Evolutionary conservation across 2,888 invertebrate genomes (phyloP).

Genomic region (Tenthredo distinguenda): DNA sequence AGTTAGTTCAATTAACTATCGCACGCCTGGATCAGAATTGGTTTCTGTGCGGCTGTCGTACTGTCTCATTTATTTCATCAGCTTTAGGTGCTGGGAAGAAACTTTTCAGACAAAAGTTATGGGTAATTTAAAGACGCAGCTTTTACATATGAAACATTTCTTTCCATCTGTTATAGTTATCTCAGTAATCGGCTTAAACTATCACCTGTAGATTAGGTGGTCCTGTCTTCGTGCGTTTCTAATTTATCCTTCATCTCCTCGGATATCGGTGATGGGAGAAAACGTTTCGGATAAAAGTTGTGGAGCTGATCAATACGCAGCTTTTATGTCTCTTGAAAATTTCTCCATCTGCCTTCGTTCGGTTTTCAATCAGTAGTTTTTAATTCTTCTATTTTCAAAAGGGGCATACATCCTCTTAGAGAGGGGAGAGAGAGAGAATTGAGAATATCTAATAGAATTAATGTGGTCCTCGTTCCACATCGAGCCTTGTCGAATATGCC

Average conservation of each 20-base stretch:
- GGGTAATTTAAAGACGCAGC: background rate
- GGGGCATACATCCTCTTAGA: background rate
- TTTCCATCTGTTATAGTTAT: background rate
- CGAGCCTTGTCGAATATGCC: slow-evolving; percentile 59
- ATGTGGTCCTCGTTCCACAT: slow-evolving; percentile 72
- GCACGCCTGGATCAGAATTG: background rate
- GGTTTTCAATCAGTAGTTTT: background rate
- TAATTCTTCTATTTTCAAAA: background rate
- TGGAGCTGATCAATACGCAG: background rate
- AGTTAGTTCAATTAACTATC: background rate
- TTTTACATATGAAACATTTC: background rate
- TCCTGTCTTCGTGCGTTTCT: background rate
- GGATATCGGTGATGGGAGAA: background rate
- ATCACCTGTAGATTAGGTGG: background rate
- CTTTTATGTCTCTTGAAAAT: background rate
- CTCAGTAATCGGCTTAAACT: background rate
- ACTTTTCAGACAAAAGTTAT: slow-evolving; percentile 2
- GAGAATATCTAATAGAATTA: slow-evolving; percentile 75
- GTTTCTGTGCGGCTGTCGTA: background rate
- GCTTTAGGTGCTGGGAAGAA: background rate
- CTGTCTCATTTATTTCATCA: background rate
- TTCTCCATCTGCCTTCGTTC: background rate
- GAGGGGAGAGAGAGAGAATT: slow-evolving; percentile 11
- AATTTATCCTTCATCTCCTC: background rate
- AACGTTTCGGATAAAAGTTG: background rate